Evolutionary conservation across 2,797 vertebrate genomes (phyloP).

Genomic region (Microctenopoma stevenorrisi): DNA sequence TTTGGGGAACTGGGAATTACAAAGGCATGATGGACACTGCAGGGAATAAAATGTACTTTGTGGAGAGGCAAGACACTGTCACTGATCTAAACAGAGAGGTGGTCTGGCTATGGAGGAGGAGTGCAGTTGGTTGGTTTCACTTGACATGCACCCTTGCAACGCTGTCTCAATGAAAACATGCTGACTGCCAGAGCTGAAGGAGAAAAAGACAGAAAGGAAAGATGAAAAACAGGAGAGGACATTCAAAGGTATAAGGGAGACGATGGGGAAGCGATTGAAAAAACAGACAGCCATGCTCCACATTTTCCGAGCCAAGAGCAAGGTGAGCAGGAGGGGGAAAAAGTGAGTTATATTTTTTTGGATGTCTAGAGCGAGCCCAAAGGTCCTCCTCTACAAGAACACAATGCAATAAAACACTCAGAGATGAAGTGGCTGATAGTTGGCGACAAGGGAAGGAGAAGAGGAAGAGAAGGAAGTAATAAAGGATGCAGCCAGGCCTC

Average conservation of each 20-base stretch:
- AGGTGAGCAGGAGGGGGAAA: slow-evolving; percentile 2
- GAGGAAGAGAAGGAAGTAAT: slow-evolving; percentile 48
- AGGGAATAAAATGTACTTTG: slow-evolving; percentile 52
- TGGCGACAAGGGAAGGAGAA: slow-evolving; percentile 53
- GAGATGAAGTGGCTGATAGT: slow-evolving; percentile 67
- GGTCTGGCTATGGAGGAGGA: slow-evolving; percentile 20
- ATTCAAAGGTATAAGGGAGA: slow-evolving; percentile 52
- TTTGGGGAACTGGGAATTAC: slow-evolving; percentile 38
- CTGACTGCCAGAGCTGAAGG: slow-evolving; percentile 65
- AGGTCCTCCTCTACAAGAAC: slow-evolving; percentile 76
- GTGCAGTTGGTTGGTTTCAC: slow-evolving; percentile 32
- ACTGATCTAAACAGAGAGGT: slow-evolving; percentile 55
- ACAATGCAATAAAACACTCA: slow-evolving; percentile 71
- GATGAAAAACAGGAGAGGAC: slow-evolving; percentile 56
- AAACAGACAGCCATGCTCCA: slow-evolving; percentile 43
- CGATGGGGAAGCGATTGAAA: slow-evolving; percentile 31
- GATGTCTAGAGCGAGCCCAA: slow-evolving; percentile 69
- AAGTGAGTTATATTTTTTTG: slow-evolving; percentile 51
- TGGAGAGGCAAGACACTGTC: slow-evolving; percentile 47
- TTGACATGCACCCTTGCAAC: slow-evolving; percentile 62
- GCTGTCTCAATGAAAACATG: slow-evolving; percentile 64
- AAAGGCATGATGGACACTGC: slow-evolving; percentile 28
- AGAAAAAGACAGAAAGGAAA: slow-evolving; percentile 60
- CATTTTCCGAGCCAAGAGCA: slow-evolving; percentile 60
- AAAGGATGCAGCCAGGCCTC: slow-evolving; percentile 43